A percentile compares a stretch with the other conserved stretches of the same genome.
These are phyloP conservation scores for Saiga tatarica DNA, from an alignment of 2,113 vertebrate species.

Conservation along the genomic window DNA sequence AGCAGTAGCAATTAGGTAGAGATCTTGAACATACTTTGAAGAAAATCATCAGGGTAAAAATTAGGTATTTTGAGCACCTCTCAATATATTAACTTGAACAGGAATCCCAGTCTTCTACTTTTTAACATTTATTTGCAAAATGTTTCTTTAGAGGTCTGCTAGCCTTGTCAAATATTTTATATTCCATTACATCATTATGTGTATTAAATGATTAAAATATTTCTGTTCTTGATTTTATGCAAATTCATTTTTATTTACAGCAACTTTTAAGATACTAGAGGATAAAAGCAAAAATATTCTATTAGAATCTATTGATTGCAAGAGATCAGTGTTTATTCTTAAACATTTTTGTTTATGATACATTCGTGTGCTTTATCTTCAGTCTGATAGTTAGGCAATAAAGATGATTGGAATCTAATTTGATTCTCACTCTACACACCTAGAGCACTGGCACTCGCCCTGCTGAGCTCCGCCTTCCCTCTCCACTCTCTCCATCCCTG, in stretches of 20 bases:
- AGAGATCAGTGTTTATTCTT: background rate
- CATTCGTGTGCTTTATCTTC: background rate
- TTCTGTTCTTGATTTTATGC: background rate
- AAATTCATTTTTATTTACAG: background rate
- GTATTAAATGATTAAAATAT: background rate
- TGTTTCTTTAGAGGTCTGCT: background rate
- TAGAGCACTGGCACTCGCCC: rapidly evolving
- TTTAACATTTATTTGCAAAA: background rate
- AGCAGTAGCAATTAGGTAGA: background rate
- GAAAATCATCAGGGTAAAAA: background rate
- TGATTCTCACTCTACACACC: background rate
- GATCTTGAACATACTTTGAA: background rate
- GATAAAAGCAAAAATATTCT: background rate
- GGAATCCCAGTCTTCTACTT: background rate
- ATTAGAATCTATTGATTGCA: background rate
- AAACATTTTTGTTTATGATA: background rate
- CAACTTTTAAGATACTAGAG: background rate
- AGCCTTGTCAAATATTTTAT: background rate
- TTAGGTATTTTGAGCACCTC: background rate
- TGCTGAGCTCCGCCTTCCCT: background rate
- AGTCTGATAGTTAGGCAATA: background rate
- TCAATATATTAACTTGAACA: background rate
- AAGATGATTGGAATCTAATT: background rate
- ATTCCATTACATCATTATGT: background rate
- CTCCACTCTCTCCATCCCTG: background rate